phyloP scores from a whole-genome alignment of 2,888 invertebrate genomes.

The Eilema caniola region DNA sequence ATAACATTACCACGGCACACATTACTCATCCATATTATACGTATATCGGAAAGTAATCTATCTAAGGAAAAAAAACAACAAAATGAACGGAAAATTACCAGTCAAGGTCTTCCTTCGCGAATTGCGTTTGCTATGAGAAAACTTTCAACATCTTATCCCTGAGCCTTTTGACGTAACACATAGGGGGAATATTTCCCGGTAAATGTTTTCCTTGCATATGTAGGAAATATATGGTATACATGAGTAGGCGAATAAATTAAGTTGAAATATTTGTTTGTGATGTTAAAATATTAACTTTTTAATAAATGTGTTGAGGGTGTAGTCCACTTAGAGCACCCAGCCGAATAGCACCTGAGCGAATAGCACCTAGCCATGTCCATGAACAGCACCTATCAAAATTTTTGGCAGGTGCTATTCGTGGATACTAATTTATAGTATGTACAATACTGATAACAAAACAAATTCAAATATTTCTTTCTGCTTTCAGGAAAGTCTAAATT shows the following conservation, averaged over 20 bases:
- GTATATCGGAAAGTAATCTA: constrained; percentile 47
- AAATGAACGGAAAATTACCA: constrained; percentile 48
- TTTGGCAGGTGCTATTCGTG: too few species aligned
- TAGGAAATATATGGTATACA: too few species aligned
- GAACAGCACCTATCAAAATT: too few species aligned
- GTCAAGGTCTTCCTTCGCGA: constrained; percentile 42
- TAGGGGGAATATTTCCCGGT: background rate
- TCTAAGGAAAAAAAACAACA: constrained; percentile 45
- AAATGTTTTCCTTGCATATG: background rate
- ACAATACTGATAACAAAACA: too few species aligned
- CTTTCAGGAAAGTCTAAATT: too few species aligned
- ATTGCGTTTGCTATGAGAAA: constrained; percentile 33
- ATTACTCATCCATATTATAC: constrained; percentile 35
- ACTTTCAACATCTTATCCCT: constrained; percentile 32
- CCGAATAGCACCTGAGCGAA: too few species aligned
- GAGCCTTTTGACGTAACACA: constrained; percentile 12
- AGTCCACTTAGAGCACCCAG: too few species aligned
- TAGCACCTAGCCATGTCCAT: too few species aligned
- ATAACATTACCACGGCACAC: background rate
- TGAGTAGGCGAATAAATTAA: background rate
- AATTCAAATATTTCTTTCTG: too few species aligned
- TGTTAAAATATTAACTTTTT: background rate
- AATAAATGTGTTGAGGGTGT: too few species aligned
- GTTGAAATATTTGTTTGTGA: background rate
- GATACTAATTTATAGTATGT: too few species aligned